These are phyloP conservation scores for Globicephala melas DNA, from an alignment of 2,113 vertebrate genomes.

Conservation along the genomic window DNA sequence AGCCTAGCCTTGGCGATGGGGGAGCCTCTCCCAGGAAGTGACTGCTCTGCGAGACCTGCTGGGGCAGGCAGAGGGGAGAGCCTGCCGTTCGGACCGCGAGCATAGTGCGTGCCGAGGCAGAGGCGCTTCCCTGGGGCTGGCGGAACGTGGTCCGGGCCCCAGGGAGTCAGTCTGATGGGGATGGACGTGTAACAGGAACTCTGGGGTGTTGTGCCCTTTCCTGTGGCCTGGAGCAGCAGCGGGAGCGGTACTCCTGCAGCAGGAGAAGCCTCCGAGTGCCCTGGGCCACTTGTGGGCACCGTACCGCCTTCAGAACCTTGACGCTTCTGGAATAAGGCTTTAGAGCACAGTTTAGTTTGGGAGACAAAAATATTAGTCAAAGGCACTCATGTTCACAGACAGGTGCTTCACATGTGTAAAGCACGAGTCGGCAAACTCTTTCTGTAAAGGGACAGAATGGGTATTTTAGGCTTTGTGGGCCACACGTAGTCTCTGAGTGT, in stretches of 20 bases:
- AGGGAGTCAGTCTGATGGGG: background rate
- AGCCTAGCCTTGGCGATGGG: fast-evolving
- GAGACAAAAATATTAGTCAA: too few relatives aligned
- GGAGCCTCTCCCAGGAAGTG: background rate
- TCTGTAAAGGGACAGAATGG: background rate
- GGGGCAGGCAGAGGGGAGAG: background rate
- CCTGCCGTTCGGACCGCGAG: background rate
- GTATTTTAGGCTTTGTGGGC: background rate
- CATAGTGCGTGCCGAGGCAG: background rate
- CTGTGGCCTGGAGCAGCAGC: background rate
- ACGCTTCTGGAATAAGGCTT: background rate
- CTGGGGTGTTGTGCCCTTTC: background rate
- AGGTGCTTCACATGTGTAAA: background rate
- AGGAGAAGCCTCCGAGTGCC: too few relatives aligned
- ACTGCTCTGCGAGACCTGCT: background rate
- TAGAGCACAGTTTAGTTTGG: background rate
- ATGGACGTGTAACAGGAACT: background rate
- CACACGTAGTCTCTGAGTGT: background rate
- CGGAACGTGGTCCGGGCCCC: background rate
- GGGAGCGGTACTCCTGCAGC: background rate
- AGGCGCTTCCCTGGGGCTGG: background rate
- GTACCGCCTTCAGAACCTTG: too few relatives aligned
- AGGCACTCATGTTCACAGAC: background rate
- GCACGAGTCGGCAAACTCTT: background rate
- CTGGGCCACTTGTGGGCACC: background rate